Evolutionary conservation across 92 coral and sea anemone species (phyloP).

Genomic region (Scolanthus callimorphus): DNA sequence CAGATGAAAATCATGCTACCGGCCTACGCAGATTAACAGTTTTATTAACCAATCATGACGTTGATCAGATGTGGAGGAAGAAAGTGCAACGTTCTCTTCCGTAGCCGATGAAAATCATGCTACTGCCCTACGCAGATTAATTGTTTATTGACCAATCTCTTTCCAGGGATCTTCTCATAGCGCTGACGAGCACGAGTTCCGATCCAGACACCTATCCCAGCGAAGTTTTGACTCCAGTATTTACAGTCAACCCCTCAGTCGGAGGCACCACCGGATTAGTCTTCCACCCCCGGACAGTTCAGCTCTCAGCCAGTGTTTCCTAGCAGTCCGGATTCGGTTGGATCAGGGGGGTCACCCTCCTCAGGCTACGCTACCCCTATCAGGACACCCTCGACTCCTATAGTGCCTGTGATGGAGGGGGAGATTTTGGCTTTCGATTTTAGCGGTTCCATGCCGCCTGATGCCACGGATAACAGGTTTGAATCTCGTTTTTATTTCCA

Average conservation of each 20-base stretch:
- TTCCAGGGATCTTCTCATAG: conserved; percentile 80
- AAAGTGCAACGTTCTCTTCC: too few relatives aligned
- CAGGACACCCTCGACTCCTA: conserved; percentile 84
- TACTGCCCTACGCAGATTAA: too few relatives aligned
- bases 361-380: conserved; percentile 95
- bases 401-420: conserved; percentile 62
- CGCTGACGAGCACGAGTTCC: conserved; percentile 44
- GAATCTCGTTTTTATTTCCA: neutral
- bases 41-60: too few relatives aligned
- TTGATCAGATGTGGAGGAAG: too few relatives aligned
- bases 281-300: conserved; percentile 37
- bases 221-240: conserved; percentile 24
- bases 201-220: conserved; percentile 14
- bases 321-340: conserved; percentile 61
- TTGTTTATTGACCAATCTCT: too few relatives aligned
- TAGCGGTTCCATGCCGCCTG: conserved; percentile 38
- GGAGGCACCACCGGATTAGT: conserved; percentile 59
- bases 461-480: conserved; percentile 51
- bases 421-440: conserved; percentile 72
- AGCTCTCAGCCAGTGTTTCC: conserved; percentile 67
- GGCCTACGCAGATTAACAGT: too few relatives aligned
- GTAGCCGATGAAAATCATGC: too few relatives aligned
- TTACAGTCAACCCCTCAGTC: conserved; percentile 8
- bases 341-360: conserved; percentile 73
- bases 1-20: too few relatives aligned